Evolutionary conservation across 2,797 vertebrate species (phyloP), one percentile per base, ranked within the genome.

Genomic region (Xiphophorus birchmanni): DNA sequence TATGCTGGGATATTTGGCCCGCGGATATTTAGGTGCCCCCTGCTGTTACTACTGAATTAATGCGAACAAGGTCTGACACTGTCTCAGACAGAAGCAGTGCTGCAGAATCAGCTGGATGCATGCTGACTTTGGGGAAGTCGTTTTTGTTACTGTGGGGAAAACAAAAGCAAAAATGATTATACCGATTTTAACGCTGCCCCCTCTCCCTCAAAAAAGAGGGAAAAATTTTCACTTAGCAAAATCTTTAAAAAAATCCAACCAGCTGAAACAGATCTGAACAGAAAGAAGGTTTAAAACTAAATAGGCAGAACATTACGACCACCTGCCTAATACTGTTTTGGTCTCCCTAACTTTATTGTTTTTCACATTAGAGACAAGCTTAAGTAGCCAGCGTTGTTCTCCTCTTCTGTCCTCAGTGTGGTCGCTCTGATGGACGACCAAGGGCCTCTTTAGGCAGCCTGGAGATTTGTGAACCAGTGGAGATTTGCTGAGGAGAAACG

Each of bases 401-500:
- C 5, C 32, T 2, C 13, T 50, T 2, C 9, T 3, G 50, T 35
- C 44, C 63, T 37, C 54, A 37, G 76, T 73, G 58, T 74, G 72
- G 18, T 18, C 45, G 26, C 79, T 84, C 80, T 40, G 75, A 91
- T 35, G 54, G 40, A 81, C 10, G 29, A 83, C 79, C 75, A 65
- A 71, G 18, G 80, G 84, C 79, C 85, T 86, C 88, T 90, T 85
- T 81, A 71, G 73, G 89, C 84, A 88, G 87, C 71, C 78, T 47
- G 80, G 84, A 92, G 90, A 93, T 94, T 93, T 93, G 74, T 82
- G 65, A 82, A 80, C 78, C 82, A 63, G 85, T 45, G 4, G 77
- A 93, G 91, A 93, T 91, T 93, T 92, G 37, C 84, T 71, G 86
- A 37, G 78, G 83, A 94, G 91, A 86, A 91, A 93, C 88, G 84